Conservation (phyloP, 2,888 invertebrate species). For the Tetramorium bicarinatum region DNA sequence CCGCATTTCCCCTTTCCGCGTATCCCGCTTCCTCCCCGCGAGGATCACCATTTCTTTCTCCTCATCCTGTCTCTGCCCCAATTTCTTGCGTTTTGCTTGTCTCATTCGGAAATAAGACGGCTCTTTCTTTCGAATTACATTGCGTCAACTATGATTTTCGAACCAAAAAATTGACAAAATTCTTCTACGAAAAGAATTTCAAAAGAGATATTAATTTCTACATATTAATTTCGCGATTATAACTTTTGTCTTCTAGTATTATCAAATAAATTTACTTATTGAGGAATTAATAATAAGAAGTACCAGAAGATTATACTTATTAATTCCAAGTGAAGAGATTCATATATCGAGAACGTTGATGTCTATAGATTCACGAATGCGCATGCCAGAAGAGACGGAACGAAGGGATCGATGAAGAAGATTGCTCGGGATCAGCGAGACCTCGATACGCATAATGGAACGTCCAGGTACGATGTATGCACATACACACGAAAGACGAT, state of each 20-base stretch:
- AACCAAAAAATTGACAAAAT: neutral
- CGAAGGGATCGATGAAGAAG: conserved; percentile 32
- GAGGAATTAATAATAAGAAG: neutral
- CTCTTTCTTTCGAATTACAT: conserved; percentile 48
- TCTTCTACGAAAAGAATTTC: neutral
- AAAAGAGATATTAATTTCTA: neutral
- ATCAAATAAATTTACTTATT: neutral
- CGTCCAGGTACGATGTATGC: conserved; percentile 37
- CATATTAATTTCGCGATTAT: neutral
- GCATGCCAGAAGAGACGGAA: conserved; percentile 21
- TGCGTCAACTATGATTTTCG: conserved; percentile 7
- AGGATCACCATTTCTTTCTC: neutral
- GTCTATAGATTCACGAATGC: neutral
- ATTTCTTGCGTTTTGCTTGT: conserved; percentile 50
- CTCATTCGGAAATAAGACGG: conserved; percentile 52
- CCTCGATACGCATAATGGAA: conserved; percentile 65
- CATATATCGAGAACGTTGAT: neutral
- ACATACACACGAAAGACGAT: conserved; percentile 41
- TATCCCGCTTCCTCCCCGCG: conserved; percentile 49
- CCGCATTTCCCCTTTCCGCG: conserved; percentile 61
- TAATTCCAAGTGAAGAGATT: neutral
- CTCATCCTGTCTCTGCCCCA: neutral
- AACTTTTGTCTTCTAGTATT: neutral
- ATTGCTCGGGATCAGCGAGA: conserved; percentile 53
- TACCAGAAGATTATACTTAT: neutral